Evolutionary conservation across 1,140 invertebrate species (phyloP).

Genomic region (Patella vulgata): DNA sequence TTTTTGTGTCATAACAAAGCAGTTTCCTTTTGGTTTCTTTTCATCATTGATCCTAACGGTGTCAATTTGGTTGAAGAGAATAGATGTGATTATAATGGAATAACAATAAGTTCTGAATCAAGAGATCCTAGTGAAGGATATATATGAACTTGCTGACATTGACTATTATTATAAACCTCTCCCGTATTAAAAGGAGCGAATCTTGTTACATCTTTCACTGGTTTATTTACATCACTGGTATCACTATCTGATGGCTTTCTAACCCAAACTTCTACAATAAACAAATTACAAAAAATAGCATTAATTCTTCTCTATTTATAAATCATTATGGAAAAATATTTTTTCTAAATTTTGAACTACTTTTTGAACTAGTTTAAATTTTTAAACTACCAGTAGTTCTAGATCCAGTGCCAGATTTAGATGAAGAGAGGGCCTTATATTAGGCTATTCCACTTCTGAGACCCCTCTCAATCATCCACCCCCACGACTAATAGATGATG

Average conservation of each 20-base stretch:
- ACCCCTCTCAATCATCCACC: no score
- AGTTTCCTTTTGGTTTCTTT: no score
- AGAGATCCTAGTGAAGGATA: no score
- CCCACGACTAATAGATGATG: no score
- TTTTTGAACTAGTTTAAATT: neutral
- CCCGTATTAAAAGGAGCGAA: conserved; percentile 30
- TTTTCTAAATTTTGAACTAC: neutral
- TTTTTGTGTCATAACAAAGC: no score
- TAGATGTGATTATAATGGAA: no score
- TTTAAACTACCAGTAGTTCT: neutral
- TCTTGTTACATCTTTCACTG: neutral
- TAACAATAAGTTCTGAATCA: no score
- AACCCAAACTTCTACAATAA: conserved; percentile 25
- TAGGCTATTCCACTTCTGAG: neutral
- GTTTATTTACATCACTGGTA: neutral
- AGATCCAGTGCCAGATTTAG: neutral
- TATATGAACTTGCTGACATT: conserved; percentile 49
- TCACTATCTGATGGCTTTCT: conserved; percentile 22
- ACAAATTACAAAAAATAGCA: neutral
- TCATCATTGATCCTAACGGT: no score
- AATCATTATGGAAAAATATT: conserved; percentile 2
- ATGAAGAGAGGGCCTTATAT: neutral
- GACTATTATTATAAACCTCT: conserved; percentile 49
- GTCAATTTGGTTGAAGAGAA: no score
- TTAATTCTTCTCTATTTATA: neutral